Evolutionary conservation across 2,797 vertebrate genomes (phyloP).

Genomic region (Acanthornis magna): DNA sequence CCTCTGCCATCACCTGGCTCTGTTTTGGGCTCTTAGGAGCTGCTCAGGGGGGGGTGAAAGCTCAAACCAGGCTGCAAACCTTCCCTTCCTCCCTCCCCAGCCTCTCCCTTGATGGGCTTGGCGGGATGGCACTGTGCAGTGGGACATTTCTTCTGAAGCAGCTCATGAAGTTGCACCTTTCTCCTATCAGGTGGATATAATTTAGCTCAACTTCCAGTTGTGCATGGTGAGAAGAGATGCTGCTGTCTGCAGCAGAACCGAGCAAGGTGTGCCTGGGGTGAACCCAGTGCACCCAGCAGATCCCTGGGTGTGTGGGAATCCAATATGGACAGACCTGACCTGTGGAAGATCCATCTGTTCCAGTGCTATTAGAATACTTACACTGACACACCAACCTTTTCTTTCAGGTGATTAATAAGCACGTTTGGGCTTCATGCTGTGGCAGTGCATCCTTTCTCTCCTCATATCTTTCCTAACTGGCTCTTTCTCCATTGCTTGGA

Average conservation of each 20-base stretch:
- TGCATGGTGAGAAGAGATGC: neutral
- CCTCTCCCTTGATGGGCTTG: neutral
- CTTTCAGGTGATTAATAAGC: neutral
- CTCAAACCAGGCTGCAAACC: neutral
- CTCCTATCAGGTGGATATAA: neutral
- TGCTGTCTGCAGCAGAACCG: neutral
- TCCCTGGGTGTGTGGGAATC: accelerated
- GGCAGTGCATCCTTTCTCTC: neutral
- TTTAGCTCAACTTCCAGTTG: neutral
- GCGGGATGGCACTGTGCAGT: neutral
- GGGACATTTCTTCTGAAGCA: neutral
- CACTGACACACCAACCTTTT: neutral
- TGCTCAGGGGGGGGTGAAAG: neutral
- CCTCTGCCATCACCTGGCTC: neutral
- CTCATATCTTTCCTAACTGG: neutral
- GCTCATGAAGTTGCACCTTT: neutral
- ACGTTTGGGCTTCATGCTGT: accelerated
- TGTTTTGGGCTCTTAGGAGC: neutral
- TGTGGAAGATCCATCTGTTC: neutral
- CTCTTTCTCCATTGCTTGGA: neutral
- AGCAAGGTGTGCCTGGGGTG: neutral
- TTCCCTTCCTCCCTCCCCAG: neutral
- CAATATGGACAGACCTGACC: neutral
- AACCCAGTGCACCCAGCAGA: neutral
- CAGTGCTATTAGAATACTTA: neutral